Evolutionary conservation across 2,113 vertebrate genomes (phyloP).

Genomic region (Monarcha castaneiventris): DNA sequence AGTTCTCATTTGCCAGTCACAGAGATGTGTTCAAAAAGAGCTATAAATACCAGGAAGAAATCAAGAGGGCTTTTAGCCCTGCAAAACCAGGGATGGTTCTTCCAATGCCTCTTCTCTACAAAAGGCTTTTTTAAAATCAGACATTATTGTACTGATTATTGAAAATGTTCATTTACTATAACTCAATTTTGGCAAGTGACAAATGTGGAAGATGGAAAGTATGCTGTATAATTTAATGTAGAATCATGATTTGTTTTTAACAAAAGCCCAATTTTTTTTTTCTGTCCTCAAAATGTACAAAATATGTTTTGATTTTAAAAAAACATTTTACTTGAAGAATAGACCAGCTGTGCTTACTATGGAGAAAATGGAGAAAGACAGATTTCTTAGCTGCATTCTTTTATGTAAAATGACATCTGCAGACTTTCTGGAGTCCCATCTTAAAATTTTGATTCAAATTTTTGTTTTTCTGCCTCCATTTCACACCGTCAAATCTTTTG

Average conservation of each 20-base stretch:
- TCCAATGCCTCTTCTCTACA: conserved; percentile 3
- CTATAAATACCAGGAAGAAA: conserved; percentile 47
- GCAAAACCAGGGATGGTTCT: not conserved
- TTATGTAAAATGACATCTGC: conserved; percentile 30
- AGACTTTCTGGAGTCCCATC: not conserved
- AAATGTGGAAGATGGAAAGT: conserved; percentile 17
- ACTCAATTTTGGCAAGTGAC: conserved; percentile 55
- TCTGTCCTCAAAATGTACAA: not conserved
- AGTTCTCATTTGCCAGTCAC: not conserved
- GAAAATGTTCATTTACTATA: conserved; percentile 54
- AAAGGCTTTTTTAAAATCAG: conserved; percentile 54
- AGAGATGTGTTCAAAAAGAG: not conserved
- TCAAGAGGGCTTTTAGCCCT: conserved; percentile 5
- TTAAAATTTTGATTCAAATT: not conserved
- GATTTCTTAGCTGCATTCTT: conserved; percentile 32
- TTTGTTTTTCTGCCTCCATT: not conserved
- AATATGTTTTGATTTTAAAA: conserved; percentile 52
- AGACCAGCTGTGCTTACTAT: conserved; percentile 55
- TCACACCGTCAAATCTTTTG: not conserved
- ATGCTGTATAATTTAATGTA: conserved; percentile 35
- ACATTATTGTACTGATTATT: conserved; percentile 56
- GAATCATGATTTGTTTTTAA: conserved; percentile 31
- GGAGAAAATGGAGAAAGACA: not conserved
- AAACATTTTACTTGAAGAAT: conserved; percentile 32
- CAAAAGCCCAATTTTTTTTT: conserved; percentile 26